Evolutionary conservation across 2,888 invertebrate genomes (phyloP).

Genomic region (Noctua pronuba): DNA sequence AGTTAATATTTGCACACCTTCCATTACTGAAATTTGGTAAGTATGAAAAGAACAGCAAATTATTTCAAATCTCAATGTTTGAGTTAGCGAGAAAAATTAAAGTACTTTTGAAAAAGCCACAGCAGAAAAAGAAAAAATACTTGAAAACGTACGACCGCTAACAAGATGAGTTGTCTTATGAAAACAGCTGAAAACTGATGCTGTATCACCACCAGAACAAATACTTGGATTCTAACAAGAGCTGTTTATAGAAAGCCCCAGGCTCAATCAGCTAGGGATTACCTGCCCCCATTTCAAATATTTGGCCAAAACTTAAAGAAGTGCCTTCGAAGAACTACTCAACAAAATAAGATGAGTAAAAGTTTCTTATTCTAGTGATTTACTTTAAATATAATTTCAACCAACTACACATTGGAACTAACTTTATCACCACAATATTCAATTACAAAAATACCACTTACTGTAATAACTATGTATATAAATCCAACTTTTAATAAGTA

Average conservation of each 20-base stretch:
- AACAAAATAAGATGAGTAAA: neutral
- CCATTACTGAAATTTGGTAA: constrained; percentile 4
- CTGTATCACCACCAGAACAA: neutral
- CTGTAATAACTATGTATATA: constrained; percentile 1
- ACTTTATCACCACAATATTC: neutral
- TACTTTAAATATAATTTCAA: neutral
- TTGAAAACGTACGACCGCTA: neutral
- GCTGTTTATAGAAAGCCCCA: neutral
- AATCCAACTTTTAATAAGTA: constrained; percentile 12
- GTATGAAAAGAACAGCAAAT: constrained; percentile 5
- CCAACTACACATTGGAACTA: neutral
- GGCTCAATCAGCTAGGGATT: neutral
- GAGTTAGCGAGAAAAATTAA: neutral
- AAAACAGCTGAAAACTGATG: neutral
- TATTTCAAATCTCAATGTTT: constrained; percentile 18
- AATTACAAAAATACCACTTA: neutral
- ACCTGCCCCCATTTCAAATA: neutral
- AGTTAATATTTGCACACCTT: constrained; percentile 37
- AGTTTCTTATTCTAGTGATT: neutral
- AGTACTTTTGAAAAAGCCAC: neutral
- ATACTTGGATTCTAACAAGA: neutral
- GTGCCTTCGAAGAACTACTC: neutral
- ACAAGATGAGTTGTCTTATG: neutral
- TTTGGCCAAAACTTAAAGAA: neutral
- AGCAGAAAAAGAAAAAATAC: neutral